Conservation (phyloP, 2,888 invertebrate species). For the Phengaris arion region DNA sequence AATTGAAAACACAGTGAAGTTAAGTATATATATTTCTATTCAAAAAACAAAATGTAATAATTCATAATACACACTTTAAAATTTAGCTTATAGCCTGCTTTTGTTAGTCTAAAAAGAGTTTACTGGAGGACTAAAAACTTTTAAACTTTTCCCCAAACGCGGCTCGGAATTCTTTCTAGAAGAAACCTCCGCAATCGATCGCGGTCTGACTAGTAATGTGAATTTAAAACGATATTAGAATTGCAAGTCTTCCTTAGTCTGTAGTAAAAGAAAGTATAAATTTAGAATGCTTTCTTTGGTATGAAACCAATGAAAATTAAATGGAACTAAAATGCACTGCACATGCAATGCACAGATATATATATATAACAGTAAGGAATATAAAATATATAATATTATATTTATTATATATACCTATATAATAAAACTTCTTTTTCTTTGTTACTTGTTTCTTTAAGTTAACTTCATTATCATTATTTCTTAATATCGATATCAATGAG, state of each 20-base stretch:
- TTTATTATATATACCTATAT: no score
- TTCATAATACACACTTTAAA: neutral
- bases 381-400: no score
- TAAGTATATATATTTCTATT: neutral
- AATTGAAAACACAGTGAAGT: neutral
- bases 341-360: neutral
- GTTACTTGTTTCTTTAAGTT: no score
- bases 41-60: neutral
- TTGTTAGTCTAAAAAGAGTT: neutral
- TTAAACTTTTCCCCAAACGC: slow-evolving; percentile 6
- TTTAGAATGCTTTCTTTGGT: neutral
- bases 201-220: slow-evolving; percentile 1
- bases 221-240: neutral
- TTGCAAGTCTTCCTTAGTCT: neutral
- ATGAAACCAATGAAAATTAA: neutral
- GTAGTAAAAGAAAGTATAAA: neutral
- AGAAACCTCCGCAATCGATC: slow-evolving; percentile 10
- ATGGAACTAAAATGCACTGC: neutral
- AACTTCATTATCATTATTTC: no score
- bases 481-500: no score
- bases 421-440: no score
- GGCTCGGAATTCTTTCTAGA: slow-evolving; percentile 12
- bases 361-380: no score
- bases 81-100: neutral
- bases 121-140: slow-evolving; percentile 3